These are phyloP conservation scores for Orchestes rusci DNA, from an alignment of 2,888 invertebrate genomes.

Conservation along the genomic window DNA sequence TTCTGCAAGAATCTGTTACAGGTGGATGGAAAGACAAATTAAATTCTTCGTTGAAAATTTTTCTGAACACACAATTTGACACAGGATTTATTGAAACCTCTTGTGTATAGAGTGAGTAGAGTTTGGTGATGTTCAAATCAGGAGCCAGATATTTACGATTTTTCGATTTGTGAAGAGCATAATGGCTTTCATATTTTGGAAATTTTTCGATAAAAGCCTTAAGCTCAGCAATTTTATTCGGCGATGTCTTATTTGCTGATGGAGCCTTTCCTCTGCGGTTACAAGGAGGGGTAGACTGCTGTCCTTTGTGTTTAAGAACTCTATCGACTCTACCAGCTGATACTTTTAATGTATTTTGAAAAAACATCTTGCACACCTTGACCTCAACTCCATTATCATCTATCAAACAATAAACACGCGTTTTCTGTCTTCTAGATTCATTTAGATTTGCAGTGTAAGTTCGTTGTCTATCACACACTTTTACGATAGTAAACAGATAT, in stretches of 20 bases:
- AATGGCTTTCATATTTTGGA: slow-evolving; percentile 6
- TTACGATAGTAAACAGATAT: too few relatives aligned
- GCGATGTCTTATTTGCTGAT: neutral
- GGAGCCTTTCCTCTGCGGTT: slow-evolving; percentile 3
- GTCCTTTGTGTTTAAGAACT: too few relatives aligned
- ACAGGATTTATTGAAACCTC: slow-evolving; percentile 5
- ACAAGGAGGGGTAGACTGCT: too few relatives aligned
- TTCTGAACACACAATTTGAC: slow-evolving; percentile 4
- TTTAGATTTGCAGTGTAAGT: too few relatives aligned
- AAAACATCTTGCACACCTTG: too few relatives aligned
- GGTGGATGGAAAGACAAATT: slow-evolving; percentile 6
- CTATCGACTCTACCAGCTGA: too few relatives aligned
- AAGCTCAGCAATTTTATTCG: neutral
- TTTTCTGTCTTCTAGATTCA: too few relatives aligned
- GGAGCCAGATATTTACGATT: slow-evolving; percentile 2
- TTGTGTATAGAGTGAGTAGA: slow-evolving; percentile 3
- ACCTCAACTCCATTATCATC: too few relatives aligned
- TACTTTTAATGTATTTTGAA: too few relatives aligned
- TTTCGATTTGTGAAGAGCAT: slow-evolving; percentile 3
- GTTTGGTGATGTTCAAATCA: slow-evolving; percentile 3
- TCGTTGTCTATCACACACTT: too few relatives aligned
- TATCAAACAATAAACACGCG: too few relatives aligned
- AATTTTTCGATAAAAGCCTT: slow-evolving; percentile 6
- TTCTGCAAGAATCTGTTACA: slow-evolving; percentile 3
- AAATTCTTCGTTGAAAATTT: slow-evolving; percentile 4